Evolutionary conservation across 1,140 invertebrate species (phyloP), one percentile per base, ranked within the genome.

Genomic region (Dermatophagoides farinae): DNA sequence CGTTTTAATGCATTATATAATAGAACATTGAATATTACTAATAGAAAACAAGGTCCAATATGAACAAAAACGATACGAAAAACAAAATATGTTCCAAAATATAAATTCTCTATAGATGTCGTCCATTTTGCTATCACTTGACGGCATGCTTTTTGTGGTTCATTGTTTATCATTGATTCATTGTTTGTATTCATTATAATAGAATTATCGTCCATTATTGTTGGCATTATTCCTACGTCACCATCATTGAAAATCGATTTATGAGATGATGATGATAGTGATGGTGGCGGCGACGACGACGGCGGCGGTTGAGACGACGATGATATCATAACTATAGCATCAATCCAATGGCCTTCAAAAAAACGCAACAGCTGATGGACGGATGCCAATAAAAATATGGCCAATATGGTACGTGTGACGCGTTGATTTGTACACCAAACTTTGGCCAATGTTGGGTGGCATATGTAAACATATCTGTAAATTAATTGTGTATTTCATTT

Each of bases 11-110:
- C 86, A 54, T 79, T 73, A 68, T 91, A 91, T 0, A 96, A 77
- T 10, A 93, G 73, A 0, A 85, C 79, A 71, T 95, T 96, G 18
- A 96, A 77, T 1, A 88, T 81, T 1, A 93, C 85, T 10, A 96
- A 77, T 4, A 85, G 80, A 4, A 86, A 79, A 73, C 89, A 93
- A 0, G 90, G 90, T 20, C 89, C 73, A 61, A 90, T 73, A 69
- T 95, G 86, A 16, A 95, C 88, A 72, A 88, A 92, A 14, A 93
- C 72, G 8, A 92, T 84, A 5, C 90, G 77, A 70, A 91, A 92
- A 66, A 81, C 78, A 70, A 69, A 90, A 72, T 88, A 91, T 1
- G 79, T 73, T 38, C 81, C 81, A 72, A 79, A 89, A 71, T 90
- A 92, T 1, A 82, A 70, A 67, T 85, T 77, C 41, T 77, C 69